Conservation (phyloP, 1,140 invertebrate genomes). For the Oryctes rhinoceros region DNA sequence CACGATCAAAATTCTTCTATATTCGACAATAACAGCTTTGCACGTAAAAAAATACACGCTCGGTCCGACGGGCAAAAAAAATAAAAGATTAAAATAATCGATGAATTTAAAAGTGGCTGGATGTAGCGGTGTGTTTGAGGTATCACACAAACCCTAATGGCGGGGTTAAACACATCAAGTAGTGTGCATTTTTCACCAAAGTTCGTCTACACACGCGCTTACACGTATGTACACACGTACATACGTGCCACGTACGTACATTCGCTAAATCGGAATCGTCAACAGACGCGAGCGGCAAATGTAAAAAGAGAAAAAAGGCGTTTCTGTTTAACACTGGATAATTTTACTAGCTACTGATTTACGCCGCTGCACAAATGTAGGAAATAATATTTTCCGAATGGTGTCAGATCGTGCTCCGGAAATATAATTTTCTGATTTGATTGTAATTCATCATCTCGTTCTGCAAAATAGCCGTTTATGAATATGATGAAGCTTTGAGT, state of each 20-base stretch:
- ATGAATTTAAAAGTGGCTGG: slow-evolving; percentile 47
- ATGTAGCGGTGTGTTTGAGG: slow-evolving; percentile 58
- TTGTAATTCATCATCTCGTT: no score
- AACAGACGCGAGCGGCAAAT: slow-evolving; percentile 20
- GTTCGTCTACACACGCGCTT: slow-evolving; percentile 19
- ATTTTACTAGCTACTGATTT: neutral
- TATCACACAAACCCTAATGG: slow-evolving; percentile 60
- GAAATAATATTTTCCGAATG: no score
- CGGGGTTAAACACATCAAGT: slow-evolving; percentile 60
- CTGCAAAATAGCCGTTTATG: no score
- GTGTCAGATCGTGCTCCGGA: no score
- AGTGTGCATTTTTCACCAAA: slow-evolving; percentile 58
- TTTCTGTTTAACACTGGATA: neutral
- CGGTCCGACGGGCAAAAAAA: neutral
- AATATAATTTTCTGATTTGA: no score
- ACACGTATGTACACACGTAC: slow-evolving; percentile 1
- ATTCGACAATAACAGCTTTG: slow-evolving; percentile 9
- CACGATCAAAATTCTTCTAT: neutral
- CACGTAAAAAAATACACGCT: neutral
- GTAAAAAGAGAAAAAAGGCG: neutral
- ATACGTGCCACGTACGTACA: slow-evolving; percentile 16
- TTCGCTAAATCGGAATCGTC: slow-evolving; percentile 32
- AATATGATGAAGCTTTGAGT: no score
- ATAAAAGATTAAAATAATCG: slow-evolving; percentile 43
- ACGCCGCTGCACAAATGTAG: no score